Base-by-base conservation (phyloP, 2,113 vertebrate genomes). In the Catharus fuscescens region DNA sequence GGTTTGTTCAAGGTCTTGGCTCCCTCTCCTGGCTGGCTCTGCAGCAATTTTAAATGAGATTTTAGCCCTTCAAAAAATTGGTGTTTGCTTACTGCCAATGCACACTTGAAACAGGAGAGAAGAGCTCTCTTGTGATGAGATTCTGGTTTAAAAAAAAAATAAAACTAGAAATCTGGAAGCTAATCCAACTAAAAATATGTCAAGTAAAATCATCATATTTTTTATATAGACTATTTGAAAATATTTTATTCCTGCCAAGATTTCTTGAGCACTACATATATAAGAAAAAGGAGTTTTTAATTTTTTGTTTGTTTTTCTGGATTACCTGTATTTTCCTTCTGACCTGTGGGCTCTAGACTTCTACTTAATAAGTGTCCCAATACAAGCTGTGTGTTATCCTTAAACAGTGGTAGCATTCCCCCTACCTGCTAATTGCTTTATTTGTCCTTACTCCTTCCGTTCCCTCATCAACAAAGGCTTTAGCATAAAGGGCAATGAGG, bases 401-500 rank as follows among this genome's bases (percentile, higher is more conserved):
- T 97, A 97, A 97, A 94, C 97, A 96, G 93, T 88, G 91, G 93
- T 97, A 97, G 93, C 94, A 89, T 96, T 98, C 95, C 96, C 95
- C 90, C 89, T 98, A 98, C 97, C 97, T 97, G 98, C 98, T 99
- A 98, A 98, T 98, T 98, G 98, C 98, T 97, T 97, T 98, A 97
- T 98, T 98, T 98, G 96, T 97, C 97, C 96, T 97, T 96, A 94
- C 95, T 97, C 97, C 97, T 98, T 98, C 98, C 96, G 96, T 97
- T 97, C 97, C 97, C 97, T 98, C 96, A 92, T 97, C 97, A 98
- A 97, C 98, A 97, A 96, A 97, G 96, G 97, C 97, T 98, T 98
- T 98, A 98, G 98, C 95, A 97, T 98, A 97, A 98, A 98, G 98
- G 97, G 98, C 98, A 98, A 84, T 98, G 97, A 98, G 98, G 97